Base-by-base conservation (phyloP, 2,113 vertebrate species). In the Kryptolebias marmoratus region DNA sequence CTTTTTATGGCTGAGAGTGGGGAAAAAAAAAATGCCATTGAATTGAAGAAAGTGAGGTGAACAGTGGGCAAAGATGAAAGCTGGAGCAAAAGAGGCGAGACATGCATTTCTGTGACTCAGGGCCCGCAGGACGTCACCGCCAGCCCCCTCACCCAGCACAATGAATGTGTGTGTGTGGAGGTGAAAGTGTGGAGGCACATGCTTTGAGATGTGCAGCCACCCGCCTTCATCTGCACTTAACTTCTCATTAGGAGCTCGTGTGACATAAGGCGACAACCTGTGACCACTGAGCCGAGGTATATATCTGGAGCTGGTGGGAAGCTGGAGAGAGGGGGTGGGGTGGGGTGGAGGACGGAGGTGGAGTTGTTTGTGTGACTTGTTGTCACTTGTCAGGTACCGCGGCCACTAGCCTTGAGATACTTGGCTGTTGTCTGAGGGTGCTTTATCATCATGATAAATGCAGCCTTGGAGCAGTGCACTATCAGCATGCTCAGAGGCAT, bases 381-480 rank as follows among this genome's bases (percentile, higher is more conserved):
- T 87, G 86, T 89, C 89, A 87, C 88, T 88, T 90, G 89, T 90
- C 91, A 89, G 91, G 82, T 90, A 86, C 14, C 0, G 36, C 44
- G 77, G 85, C 87, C 89, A 79, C 85, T 91, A 87, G 90, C 90
- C 90, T 90, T 90, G 91, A 91, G 87, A 91, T 88, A 88, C 88
- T 88, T 77, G 90, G 82, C 87, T 82, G 85, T 90, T 90, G 90
- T 90, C 90, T 90, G 82, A 57, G 85, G 89, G 90, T 83, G 84
- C 91, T 92, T 90, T 88, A 90, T 91, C 88, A 90, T 88, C 78
- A 76, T 92, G 90, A 92, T 91, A 89, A 91, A 91, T 90, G 88
- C 87, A 88, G 90, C 91, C 90, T 91, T 90, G 91, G 80, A 90
- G 89, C 89, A 53, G 73, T 87, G 89, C 88, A 88, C 87, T 89